A percentile compares a stretch with the other conserved stretches of the same genome.
Evolutionary conservation across 2,888 invertebrate genomes (phyloP).

Genomic region (Chydorus sphaericus): DNA sequence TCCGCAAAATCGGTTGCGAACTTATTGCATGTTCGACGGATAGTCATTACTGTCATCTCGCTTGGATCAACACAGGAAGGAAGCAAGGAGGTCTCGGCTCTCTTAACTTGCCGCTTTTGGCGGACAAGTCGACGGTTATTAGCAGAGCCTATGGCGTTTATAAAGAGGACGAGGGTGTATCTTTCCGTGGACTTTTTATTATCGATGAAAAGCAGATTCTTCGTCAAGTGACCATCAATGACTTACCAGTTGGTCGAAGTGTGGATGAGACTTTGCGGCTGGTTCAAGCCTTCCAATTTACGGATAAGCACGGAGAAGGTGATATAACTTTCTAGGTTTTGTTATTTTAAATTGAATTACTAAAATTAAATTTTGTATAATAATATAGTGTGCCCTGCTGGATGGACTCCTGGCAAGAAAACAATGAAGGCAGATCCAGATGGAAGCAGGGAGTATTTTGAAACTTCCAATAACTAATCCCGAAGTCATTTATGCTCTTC

Average conservation of each 20-base stretch:
- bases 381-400: slow-evolving; percentile 68
- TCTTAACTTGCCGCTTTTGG: slow-evolving; percentile 85
- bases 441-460: slow-evolving; percentile 70
- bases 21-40: slow-evolving; percentile 87
- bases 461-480: too few species aligned
- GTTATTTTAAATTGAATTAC: background rate
- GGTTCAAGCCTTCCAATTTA: slow-evolving; percentile 93
- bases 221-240: slow-evolving; percentile 90
- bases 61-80: slow-evolving; percentile 89
- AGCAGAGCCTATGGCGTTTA: slow-evolving; percentile 71
- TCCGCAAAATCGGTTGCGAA: slow-evolving; percentile 68
- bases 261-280: slow-evolving; percentile 88
- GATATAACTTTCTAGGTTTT: background rate
- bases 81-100: slow-evolving; percentile 88
- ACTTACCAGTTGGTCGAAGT: slow-evolving; percentile 82
- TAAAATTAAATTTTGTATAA: slow-evolving; percentile 14
- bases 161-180: slow-evolving; percentile 79
- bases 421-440: slow-evolving; percentile 79
- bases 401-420: slow-evolving; percentile 83
- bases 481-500: too few species aligned
- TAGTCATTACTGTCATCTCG: slow-evolving; percentile 90
- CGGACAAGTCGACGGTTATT: slow-evolving; percentile 79
- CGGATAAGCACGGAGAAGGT: slow-evolving; percentile 73
- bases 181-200: slow-evolving; percentile 89
- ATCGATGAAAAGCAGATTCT: slow-evolving; percentile 74